A percentile compares a stretch with the other conserved stretches of the same genome.
Evolutionary conservation across 2,797 vertebrate genomes (phyloP).

Genomic region (Sebastes melanostomus): DNA sequence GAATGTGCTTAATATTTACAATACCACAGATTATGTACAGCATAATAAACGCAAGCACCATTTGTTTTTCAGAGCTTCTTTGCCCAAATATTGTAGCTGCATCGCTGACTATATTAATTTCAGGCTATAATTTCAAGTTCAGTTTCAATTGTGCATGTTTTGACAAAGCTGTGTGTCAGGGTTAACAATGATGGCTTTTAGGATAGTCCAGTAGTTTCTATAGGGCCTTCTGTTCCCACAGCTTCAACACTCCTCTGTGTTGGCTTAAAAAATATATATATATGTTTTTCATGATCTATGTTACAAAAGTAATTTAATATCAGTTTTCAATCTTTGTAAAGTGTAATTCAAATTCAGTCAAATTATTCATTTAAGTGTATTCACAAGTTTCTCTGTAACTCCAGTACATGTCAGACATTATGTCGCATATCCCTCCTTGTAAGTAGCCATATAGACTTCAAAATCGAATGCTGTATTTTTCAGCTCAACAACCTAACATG

Average conservation of each 20-base stretch:
- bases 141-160: not conserved
- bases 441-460: not conserved
- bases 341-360: not conserved
- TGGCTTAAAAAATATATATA: not conserved
- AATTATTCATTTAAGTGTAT: slow-evolving; percentile 3
- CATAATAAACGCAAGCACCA: not conserved
- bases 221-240: not conserved
- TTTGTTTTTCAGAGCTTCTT: slow-evolving; percentile 11
- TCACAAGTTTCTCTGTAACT: slow-evolving; percentile 3
- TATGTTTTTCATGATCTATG: slow-evolving; percentile 21
- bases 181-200: not conserved
- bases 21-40: not conserved
- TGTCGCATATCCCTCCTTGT: slow-evolving; percentile 7
- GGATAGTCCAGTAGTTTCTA: not conserved
- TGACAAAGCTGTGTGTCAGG: slow-evolving; percentile 9
- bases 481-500: slow-evolving; percentile 15
- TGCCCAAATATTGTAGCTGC: not conserved
- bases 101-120: not conserved
- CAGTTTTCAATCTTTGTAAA: slow-evolving; percentile 12
- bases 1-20: slow-evolving; percentile 5
- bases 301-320: slow-evolving; percentile 9
- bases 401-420: not conserved
- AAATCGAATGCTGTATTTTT: slow-evolving; percentile 45
- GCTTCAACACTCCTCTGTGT: slow-evolving; percentile 4
- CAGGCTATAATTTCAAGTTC: not conserved